Base-by-base conservation (phyloP, 2,797 vertebrate genomes). In the Austrolebias charrua region DNA sequence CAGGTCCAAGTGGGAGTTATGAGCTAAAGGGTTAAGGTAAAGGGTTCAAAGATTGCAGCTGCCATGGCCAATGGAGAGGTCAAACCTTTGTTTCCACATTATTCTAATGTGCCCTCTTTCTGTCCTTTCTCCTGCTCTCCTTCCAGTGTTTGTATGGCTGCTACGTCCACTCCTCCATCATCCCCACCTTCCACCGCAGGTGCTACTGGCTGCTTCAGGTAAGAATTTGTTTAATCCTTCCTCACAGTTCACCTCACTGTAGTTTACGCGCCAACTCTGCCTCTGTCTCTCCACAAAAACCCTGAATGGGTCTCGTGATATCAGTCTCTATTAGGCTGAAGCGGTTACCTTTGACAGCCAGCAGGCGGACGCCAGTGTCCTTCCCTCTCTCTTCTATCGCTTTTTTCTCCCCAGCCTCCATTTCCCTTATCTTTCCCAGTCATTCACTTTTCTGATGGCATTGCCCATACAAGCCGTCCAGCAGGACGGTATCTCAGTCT, bases 81-180 rank as follows among this genome's bases (percentile, higher is more conserved):
- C 60, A 46, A 15, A 49, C 52, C 71, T 45, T 64, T 85, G 63
- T 63, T 29, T 72, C 19, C 55, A 31, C 35, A 74, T 60, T 60
- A 33, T 76, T 57, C 57, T 64, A 63, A 38, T 71, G 83, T 28
- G n/a, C 58, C 20, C 40, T 76, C 47, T 75, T 67, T 72, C 69
- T 84, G 44, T 68, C 55, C 58, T 46, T 29, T 56, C 76, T 43
- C 66, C 55, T 82, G 18, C 1, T 33, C 73, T 63, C 63, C 61
- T 60, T 68, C 67, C 76, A 99, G 97, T 99, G 97, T 95, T 92
- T 99, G 85, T 99, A 99, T 60, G 97, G 97, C 92, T 99, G 97
- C 92, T 99, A 99, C 61, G 97, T 98, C 80, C 97, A 99, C 91
- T 99, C 97, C 87, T 98, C 97, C 90, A 98, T 99, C 93, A 98